Base-by-base conservation (phyloP, 2,797 vertebrate genomes). In the Syngnathus acus region DNA sequence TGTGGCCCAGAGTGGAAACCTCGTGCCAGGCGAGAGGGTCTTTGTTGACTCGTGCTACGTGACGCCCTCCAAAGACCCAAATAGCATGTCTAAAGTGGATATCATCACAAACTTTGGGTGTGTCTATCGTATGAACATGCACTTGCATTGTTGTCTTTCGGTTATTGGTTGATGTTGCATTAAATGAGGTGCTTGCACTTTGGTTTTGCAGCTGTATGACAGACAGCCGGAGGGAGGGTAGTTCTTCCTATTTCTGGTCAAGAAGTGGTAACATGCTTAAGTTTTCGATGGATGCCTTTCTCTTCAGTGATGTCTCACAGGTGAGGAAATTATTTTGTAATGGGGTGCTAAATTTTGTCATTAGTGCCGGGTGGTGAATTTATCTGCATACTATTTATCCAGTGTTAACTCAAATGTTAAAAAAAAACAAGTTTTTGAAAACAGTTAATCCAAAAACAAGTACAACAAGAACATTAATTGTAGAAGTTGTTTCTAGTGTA, bases 71-170 rank as follows among this genome's bases (percentile, higher is more conserved):
- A 66, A 68, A 64, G 82, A 86, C 48, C 73, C 81, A 16, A 65
- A 73, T 43, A 69, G 70, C 42, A 37, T 16, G 9, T 79, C 78
- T 14, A 80, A 53, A 69, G 40, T 85, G 65, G 75, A 79, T 13
- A 73, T 90, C 21, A 86, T 91, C 53, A 48, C 55, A 1, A 86
- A 91, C 62, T 79, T 70, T 14, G 90, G 90, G 90, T 91, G 66
- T 50, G 68, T 68, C 14, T 45, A 14, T 5, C 32, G 38, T 11
- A 43, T 37, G 1, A 65, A 43, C 5, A 13, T 32, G 5, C 7
- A 21, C n/a, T 62, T 17, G 48, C 8, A 19, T 23, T 32, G 3
- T 23, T 47, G 9, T 21, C 8, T 47, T 55, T 0, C 37, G 38
- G 4, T 48, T 38, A 23, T 11, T 8, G 58, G 1, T 10, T 68